Percentiles rank a stretch among this genome's conserved stretches.
Evolutionary conservation across 2,113 vertebrate genomes (phyloP).

Genomic region (Chlorocebus sabaeus): DNA sequence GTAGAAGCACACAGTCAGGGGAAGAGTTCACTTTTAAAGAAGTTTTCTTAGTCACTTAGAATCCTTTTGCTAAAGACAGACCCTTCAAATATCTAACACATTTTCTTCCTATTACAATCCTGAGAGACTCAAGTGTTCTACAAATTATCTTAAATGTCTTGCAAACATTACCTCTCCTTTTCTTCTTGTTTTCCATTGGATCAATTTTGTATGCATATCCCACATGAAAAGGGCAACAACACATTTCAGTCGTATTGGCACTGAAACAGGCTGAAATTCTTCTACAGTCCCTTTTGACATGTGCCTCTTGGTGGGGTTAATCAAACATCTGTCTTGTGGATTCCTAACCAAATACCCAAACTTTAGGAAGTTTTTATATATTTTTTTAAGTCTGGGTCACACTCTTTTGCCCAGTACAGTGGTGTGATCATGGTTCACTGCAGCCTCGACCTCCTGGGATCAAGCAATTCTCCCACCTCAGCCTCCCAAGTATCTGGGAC

Average conservation of each 20-base stretch:
- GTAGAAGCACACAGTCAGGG: neutral
- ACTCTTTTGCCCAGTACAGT: neutral
- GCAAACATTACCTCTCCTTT: neutral
- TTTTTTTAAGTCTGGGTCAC: neutral
- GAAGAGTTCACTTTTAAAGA: neutral
- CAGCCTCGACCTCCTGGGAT: neutral
- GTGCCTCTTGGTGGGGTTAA: neutral
- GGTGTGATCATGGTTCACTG: neutral
- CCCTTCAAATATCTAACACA: neutral
- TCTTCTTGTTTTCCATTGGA: neutral
- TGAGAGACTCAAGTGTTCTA: neutral
- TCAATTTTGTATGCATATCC: neutral
- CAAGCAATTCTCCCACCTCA: neutral
- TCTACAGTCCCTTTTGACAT: neutral
- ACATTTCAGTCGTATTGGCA: neutral
- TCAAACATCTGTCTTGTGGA: neutral
- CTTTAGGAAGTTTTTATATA: neutral
- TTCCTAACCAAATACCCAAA: neutral
- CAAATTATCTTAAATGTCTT: neutral
- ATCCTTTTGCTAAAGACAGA: conserved; percentile 15
- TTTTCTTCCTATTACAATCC: conserved; percentile 1
- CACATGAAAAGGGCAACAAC: neutral
- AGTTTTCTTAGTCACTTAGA: neutral
- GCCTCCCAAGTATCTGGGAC: neutral
- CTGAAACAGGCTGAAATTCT: neutral